Evolutionary conservation across 2,113 vertebrate species (phyloP).

Genomic region (Ivindomyrus marchei): DNA sequence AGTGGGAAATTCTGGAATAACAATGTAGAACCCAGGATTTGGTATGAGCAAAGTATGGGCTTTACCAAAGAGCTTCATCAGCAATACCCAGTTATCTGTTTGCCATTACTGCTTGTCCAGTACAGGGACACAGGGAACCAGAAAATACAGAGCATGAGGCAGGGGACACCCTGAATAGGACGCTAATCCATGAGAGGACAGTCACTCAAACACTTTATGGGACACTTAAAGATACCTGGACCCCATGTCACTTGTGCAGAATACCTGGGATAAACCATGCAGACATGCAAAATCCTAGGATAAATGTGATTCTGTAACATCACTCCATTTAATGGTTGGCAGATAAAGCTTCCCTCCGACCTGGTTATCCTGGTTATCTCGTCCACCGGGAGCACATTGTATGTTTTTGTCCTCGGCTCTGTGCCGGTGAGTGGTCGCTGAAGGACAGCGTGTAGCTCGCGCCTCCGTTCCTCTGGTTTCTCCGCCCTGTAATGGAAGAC

Average conservation of each 20-base stretch:
- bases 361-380: background rate
- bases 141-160: background rate
- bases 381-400: background rate
- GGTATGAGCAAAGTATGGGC: background rate
- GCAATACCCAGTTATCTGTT: background rate
- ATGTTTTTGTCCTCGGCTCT: background rate
- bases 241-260: background rate
- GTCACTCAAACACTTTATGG: background rate
- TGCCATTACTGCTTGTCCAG: background rate
- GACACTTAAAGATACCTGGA: background rate
- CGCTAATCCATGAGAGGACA: background rate
- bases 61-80: background rate
- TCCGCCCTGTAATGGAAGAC: background rate
- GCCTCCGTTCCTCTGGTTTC: background rate
- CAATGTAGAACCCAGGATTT: background rate
- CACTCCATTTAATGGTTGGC: background rate
- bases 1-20: background rate
- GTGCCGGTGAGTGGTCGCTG: background rate
- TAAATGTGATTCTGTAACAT: background rate
- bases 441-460: background rate
- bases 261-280: background rate
- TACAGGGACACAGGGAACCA: background rate
- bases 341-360: background rate
- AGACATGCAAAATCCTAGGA: background rate
- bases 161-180: background rate